Evolutionary conservation across 2,797 vertebrate genomes (phyloP), one percentile per base, ranked within the genome.

Genomic region (Remorina albescens): DNA sequence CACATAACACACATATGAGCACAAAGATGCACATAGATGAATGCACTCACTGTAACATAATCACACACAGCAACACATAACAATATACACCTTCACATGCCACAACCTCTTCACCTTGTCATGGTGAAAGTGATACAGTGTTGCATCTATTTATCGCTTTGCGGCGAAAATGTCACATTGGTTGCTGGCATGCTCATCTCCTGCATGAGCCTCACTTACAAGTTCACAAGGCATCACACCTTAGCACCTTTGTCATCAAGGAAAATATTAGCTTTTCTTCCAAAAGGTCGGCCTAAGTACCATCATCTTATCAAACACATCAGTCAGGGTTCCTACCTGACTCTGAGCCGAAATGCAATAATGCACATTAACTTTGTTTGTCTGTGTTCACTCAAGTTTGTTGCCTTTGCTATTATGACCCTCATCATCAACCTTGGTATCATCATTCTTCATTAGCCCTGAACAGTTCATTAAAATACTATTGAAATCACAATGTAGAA

Each of bases 101-200:
- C 21, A 6, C 21, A 11, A 4, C 3, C 23, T 51, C 19, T 25
- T 60, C 55, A 57, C 41, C 42, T 0, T 50, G 54, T 46, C 51
- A 51, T 32, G n/a, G n/a, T n/a, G 4, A 25, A 60, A 34, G 71
- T 55, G 80, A 57, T 44, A 49, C 41, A 57, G n/a, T 71, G 59
- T 58, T 51, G 18, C 36, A 56, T 61, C 34, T 71, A 15, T 65
- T 84, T 50, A 63, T 69, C 8, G 8, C 41, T 71, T 51, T 50
- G 61, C 39, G 61, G 36, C 58, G 58, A 53, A 49, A 62, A 58
- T 71, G 83, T 71, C 68, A 76, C 71, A 57, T 78, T 46, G 6
- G 0, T 37, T 51, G 21, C 23, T 60, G 51, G 37, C 23, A 34
- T 16, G 34, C 18, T 1, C 30, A 75, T 75, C 19, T 74, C 50